These are phyloP conservation scores for Yponomeuta malinellus DNA, from an alignment of 2,888 invertebrate genomes.

Conservation along the genomic window DNA sequence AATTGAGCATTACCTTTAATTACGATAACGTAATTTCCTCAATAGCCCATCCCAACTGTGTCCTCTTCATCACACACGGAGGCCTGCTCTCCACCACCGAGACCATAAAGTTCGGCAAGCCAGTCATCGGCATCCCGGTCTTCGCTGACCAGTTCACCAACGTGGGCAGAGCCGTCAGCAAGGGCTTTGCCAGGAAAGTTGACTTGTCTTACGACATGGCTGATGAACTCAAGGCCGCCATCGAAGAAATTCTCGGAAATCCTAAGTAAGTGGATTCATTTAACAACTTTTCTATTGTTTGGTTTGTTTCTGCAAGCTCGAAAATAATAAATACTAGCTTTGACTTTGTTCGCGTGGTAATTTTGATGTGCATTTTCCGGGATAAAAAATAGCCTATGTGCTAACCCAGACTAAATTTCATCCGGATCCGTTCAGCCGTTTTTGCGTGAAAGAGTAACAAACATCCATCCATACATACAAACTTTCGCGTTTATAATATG, in stretches of 20 bases:
- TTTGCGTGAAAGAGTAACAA: no score
- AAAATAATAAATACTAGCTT: no score
- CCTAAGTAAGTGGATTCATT: conserved; percentile 25
- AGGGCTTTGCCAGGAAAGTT: conserved; percentile 28
- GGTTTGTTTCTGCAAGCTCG: not conserved
- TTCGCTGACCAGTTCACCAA: conserved; percentile 43
- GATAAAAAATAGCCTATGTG: no score
- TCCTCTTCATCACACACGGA: conserved; percentile 55
- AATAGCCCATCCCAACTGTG: conserved; percentile 46
- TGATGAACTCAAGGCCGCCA: conserved; percentile 24
- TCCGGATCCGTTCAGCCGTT: no score
- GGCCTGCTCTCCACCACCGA: conserved; percentile 55
- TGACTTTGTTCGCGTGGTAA: no score
- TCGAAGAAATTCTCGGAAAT: conserved; percentile 27
- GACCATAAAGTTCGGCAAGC: conserved; percentile 52
- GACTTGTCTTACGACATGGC: conserved; percentile 28
- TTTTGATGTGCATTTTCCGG: no score
- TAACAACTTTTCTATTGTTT: not conserved
- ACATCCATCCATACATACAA: no score
- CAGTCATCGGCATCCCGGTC: conserved; percentile 50
- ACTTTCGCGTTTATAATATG: no score
- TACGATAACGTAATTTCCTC: not conserved
- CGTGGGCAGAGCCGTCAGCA: conserved; percentile 23
- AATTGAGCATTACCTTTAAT: no score
- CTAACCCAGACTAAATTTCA: no score